Conservation (phyloP, 1,140 invertebrate genomes). For the Liolophura sinensis region DNA sequence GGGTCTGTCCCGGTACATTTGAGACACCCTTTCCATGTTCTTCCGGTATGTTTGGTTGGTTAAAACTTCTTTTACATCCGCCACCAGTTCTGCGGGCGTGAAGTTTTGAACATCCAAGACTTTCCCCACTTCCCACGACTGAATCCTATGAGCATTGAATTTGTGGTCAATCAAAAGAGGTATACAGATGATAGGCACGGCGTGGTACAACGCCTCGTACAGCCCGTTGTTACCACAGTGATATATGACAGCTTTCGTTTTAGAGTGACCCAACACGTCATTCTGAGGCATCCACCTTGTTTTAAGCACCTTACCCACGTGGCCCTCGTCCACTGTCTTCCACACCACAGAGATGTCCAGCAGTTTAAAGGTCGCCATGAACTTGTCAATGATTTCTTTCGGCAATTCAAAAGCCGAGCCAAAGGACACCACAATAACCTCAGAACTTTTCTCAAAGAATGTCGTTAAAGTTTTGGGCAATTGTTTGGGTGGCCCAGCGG, state of each 20-base stretch:
- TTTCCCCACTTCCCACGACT: constrained; percentile 20
- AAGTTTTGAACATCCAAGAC: constrained; percentile 16
- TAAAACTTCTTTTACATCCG: constrained; percentile 21
- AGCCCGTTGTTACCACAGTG: constrained; percentile 69
- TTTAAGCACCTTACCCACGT: constrained; percentile 69
- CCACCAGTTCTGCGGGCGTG: constrained; percentile 11
- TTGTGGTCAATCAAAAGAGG: constrained; percentile 25
- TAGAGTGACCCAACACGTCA: constrained; percentile 17
- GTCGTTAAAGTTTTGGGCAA: constrained; percentile 10
- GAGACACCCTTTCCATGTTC: constrained; percentile 30
- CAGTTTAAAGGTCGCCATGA: constrained; percentile 58
- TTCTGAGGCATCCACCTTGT: constrained; percentile 42
- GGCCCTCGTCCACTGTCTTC: constrained; percentile 62
- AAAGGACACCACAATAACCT: constrained; percentile 26
- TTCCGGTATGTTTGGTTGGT: constrained; percentile 22
- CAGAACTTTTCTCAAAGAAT: constrained; percentile 12
- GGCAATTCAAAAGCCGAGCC: constrained; percentile 19
- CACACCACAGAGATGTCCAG: constrained; percentile 62
- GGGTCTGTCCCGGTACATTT: constrained; percentile 27
- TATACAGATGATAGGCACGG: constrained; percentile 68
- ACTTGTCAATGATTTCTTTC: constrained; percentile 28
- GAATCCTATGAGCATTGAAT: constrained; percentile 19
- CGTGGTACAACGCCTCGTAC: constrained; percentile 74
- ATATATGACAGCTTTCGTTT: constrained; percentile 3
- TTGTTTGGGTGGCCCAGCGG: constrained; percentile 11